These are phyloP conservation scores for Syrista parreyssii DNA, from an alignment of 2,888 invertebrate species.

Conservation along the genomic window DNA sequence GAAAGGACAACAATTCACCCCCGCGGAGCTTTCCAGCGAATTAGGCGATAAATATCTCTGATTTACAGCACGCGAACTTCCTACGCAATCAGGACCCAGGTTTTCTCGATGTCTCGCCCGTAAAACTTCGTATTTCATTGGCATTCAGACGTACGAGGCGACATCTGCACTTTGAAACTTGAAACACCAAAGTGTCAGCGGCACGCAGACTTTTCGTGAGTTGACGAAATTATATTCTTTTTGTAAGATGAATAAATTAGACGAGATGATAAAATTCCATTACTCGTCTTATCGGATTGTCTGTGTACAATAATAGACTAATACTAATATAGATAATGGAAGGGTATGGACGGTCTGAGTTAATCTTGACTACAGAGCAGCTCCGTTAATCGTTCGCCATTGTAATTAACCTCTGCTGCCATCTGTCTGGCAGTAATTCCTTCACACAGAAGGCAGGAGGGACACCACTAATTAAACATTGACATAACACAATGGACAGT, in stretches of 20 bases:
- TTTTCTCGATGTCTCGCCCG: background rate
- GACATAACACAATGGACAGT: background rate
- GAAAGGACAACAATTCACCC: conserved; percentile 32
- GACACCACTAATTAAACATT: background rate
- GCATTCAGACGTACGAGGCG: background rate
- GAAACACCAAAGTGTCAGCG: background rate
- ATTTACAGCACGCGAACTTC: conserved; percentile 36
- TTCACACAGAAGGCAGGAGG: background rate
- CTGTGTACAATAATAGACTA: background rate
- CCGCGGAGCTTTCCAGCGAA: conserved; percentile 46
- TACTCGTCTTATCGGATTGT: background rate
- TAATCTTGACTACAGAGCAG: background rate
- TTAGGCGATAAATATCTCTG: conserved; percentile 52
- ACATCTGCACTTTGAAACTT: background rate
- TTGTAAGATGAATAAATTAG: background rate
- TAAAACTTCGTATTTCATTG: background rate
- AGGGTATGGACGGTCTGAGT: background rate
- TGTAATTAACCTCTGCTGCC: conserved; percentile 25
- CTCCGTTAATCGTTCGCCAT: conserved; percentile 22
- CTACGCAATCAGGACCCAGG: conserved; percentile 1
- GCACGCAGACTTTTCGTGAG: background rate
- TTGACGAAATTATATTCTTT: background rate
- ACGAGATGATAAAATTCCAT: background rate
- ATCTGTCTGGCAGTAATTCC: conserved; percentile 11
- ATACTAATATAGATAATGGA: background rate